Evolutionary conservation across 2,888 invertebrate species (phyloP).

Genomic region (Lacanobia wlatinum): DNA sequence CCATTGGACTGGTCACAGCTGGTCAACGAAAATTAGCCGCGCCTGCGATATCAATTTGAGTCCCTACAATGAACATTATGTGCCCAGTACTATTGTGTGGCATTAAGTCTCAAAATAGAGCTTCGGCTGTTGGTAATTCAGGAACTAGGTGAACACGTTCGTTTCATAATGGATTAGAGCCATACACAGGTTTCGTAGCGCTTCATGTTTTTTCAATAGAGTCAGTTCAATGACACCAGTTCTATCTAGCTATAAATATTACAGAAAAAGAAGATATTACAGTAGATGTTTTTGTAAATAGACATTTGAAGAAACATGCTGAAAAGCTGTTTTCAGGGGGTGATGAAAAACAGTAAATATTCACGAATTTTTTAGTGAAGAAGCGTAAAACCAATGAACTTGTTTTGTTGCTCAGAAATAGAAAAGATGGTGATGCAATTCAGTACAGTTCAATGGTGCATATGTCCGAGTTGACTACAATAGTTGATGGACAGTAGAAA

Average conservation of each 20-base stretch:
- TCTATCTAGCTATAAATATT: neutral
- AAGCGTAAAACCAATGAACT: neutral
- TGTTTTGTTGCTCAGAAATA: neutral
- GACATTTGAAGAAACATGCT: neutral
- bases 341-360: neutral
- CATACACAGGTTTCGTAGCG: constrained; percentile 11
- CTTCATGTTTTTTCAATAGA: constrained; percentile 17
- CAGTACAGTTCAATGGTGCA: neutral
- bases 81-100: constrained; percentile 35
- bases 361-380: neutral
- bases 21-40: constrained; percentile 63
- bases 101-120: constrained; percentile 55
- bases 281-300: neutral
- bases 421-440: neutral
- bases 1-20: constrained; percentile 61
- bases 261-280: neutral
- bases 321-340: neutral
- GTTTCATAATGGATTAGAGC: constrained; percentile 13
- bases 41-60: constrained; percentile 62
- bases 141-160: constrained; percentile 23
- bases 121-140: constrained; percentile 33
- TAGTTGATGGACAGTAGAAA: neutral
- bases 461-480: neutral
- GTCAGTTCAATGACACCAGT: constrained; percentile 6
- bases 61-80: constrained; percentile 50